Percentiles rank a stretch among this genome's conserved stretches.
These are phyloP conservation scores for Neopipo cinnamomea DNA, from an alignment of 2,113 vertebrate species.

Conservation along the genomic window DNA sequence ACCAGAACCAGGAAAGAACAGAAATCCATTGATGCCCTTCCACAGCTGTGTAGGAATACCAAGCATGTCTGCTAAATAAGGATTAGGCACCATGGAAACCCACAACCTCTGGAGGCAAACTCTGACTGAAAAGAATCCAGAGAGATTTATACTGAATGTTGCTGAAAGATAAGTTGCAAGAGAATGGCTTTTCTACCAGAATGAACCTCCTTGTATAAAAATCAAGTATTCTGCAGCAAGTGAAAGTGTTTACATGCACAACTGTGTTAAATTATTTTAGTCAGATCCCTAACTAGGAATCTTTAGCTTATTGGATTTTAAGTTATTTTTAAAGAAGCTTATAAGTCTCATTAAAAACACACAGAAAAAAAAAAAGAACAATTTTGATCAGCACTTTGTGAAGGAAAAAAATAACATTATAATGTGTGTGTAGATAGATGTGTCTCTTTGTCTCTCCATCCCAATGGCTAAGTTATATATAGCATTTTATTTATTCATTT, in stretches of 20 bases:
- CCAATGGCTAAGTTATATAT: not conserved
- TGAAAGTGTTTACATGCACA: not conserved
- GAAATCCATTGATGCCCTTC: not conserved
- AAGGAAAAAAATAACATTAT: not conserved
- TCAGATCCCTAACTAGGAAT: not conserved
- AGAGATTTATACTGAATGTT: not conserved
- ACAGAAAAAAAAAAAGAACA: not conserved
- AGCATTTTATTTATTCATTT: not conserved
- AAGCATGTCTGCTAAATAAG: slow-evolving; percentile 5
- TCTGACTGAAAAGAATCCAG: not conserved
- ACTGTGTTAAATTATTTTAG: not conserved
- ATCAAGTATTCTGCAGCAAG: not conserved
- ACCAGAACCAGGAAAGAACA: not conserved
- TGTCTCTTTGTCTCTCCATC: not conserved
- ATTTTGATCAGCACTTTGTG: not conserved
- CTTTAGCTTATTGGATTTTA: not conserved
- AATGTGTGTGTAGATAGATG: not conserved
- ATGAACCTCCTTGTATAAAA: not conserved
- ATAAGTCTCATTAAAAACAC: not conserved
- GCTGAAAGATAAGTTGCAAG: not conserved
- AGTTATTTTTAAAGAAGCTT: not conserved
- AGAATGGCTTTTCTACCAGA: not conserved
- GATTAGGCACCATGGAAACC: slow-evolving; percentile 47
- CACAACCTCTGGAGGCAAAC: slow-evolving; percentile 32
- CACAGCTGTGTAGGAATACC: slow-evolving; percentile 37